Evolutionary conservation across 2,888 invertebrate genomes (phyloP).

Genomic region (Lithosia quadra): DNA sequence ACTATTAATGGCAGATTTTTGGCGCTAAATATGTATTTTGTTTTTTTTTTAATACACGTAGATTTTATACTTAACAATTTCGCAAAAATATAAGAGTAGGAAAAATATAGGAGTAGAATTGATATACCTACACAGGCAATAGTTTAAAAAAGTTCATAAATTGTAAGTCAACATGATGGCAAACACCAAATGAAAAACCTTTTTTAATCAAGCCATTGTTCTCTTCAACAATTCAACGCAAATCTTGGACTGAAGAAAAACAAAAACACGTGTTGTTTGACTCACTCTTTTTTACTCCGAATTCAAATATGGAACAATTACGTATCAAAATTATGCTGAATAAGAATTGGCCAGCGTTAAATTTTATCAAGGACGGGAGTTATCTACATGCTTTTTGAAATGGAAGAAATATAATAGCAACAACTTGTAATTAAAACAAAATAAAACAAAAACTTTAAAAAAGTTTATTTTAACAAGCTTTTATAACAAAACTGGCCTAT

Average conservation of each 20-base stretch:
- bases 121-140: neutral
- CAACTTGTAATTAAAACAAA: neutral
- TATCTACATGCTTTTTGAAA: neutral
- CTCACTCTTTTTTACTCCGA: neutral
- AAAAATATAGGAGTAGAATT: neutral
- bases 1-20: too few relatives aligned
- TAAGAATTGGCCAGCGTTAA: neutral
- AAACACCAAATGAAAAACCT: neutral
- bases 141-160: slow-evolving; percentile 4
- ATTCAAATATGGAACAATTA: slow-evolving; percentile 4
- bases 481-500: too few relatives aligned
- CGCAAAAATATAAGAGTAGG: too few relatives aligned
- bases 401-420: neutral
- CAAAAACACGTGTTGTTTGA: neutral
- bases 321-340: neutral
- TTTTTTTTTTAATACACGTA: too few relatives aligned
- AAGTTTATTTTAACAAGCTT: too few relatives aligned
- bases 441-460: neutral
- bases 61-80: too few relatives aligned
- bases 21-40: too few relatives aligned
- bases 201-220: slow-evolving; percentile 4
- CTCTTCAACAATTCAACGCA: neutral
- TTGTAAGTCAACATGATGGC: neutral
- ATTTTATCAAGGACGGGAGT: neutral
- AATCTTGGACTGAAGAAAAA: neutral